These are phyloP conservation scores for Verasper variegatus DNA, from an alignment of 2,113 vertebrate genomes.

Conservation along the genomic window DNA sequence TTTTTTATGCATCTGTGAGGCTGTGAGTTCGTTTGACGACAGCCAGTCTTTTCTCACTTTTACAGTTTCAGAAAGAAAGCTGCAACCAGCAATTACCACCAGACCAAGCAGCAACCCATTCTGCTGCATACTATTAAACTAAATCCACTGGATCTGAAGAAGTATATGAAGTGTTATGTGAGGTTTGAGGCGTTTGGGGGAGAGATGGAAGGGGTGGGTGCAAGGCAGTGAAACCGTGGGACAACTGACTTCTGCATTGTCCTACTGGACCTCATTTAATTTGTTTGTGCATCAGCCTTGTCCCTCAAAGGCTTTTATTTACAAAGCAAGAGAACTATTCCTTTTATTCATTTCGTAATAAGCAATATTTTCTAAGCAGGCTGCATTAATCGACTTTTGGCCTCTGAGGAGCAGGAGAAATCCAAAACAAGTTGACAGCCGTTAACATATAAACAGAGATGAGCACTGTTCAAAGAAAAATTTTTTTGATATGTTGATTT, in stretches of 20 bases:
- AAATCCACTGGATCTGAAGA: too few species aligned
- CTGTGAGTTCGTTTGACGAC: neutral
- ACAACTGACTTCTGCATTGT: neutral
- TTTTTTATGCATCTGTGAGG: neutral
- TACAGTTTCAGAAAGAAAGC: too few species aligned
- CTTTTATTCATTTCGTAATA: neutral
- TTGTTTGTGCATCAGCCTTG: neutral
- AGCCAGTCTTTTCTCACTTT: too few species aligned
- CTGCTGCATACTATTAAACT: too few species aligned
- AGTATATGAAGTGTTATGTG: neutral
- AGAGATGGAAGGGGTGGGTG: neutral
- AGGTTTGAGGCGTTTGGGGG: neutral
- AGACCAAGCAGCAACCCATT: too few species aligned
- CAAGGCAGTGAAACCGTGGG: neutral
- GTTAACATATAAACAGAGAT: neutral
- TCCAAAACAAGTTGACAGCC: conserved; percentile 1
- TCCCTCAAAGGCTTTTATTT: conserved; percentile 8
- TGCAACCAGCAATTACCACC: too few species aligned
- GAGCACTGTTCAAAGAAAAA: neutral
- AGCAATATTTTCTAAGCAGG: neutral
- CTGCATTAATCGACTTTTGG: conserved; percentile 13
- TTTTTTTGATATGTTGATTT: too few species aligned
- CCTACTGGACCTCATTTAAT: conserved; percentile 8
- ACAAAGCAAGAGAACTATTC: neutral
- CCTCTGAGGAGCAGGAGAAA: neutral